Evolutionary conservation across 2,797 vertebrate species (phyloP).

Genomic region (Molossus alvarezi): DNA sequence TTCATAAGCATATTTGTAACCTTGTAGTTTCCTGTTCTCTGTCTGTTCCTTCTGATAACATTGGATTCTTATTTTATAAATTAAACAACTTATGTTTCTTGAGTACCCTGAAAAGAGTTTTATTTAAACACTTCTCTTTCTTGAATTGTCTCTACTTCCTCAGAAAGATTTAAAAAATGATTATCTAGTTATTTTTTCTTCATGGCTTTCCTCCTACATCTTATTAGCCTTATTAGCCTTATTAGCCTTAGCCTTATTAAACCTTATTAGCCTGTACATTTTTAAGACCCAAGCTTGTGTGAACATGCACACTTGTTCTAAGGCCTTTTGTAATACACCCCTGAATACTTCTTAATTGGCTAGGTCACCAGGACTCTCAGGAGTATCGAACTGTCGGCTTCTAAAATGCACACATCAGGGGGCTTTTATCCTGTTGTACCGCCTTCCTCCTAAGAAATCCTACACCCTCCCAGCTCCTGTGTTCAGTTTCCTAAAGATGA

Average conservation of each 20-base stretch:
- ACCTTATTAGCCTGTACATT: neutral
- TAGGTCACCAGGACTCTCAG: neutral
- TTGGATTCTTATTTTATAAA: constrained; percentile 10
- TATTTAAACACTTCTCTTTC: neutral
- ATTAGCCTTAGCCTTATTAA: no score
- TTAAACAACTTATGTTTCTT: neutral
- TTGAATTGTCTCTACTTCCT: neutral
- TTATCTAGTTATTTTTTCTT: neutral
- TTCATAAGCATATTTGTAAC: neutral
- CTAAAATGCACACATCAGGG: neutral
- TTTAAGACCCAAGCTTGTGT: neutral
- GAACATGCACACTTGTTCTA: neutral
- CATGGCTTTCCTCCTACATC: neutral
- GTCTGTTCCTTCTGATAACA: neutral
- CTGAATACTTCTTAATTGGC: neutral
- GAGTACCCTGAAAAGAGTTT: neutral
- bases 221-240: neutral
- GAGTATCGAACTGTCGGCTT: neutral
- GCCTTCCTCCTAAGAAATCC: neutral
- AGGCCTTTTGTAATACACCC: neutral
- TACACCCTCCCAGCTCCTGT: neutral
- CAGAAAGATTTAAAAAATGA: neutral
- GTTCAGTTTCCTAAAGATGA: neutral
- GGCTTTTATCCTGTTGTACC: neutral
- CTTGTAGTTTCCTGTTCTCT: neutral